These are phyloP conservation scores for Cassiopea xamachana DNA, from an alignment of 30 jellyfish, hydroid and myxozoan genomes.

Conservation along the genomic window DNA sequence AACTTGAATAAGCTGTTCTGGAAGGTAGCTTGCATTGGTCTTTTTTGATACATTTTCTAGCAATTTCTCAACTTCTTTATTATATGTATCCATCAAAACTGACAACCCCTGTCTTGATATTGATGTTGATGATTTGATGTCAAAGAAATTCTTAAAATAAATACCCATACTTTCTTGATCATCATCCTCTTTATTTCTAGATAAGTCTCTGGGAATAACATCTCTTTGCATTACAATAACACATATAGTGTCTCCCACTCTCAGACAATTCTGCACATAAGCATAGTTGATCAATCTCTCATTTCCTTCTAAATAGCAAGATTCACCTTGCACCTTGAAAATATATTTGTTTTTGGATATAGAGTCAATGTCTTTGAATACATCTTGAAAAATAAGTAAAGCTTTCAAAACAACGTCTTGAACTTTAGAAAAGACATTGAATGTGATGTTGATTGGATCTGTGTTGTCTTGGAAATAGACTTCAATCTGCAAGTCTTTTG, in stretches of 20 bases:
- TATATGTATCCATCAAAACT: slow-evolving; percentile 84
- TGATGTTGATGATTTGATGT: slow-evolving; percentile 55
- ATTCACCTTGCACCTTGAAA: slow-evolving; percentile 77
- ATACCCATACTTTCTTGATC: slow-evolving; percentile 76
- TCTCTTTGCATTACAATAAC: slow-evolving; percentile 54
- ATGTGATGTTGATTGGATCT: slow-evolving; percentile 30
- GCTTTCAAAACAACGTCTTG: slow-evolving; percentile 72
- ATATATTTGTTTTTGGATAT: slow-evolving; percentile 75
- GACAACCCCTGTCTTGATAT: slow-evolving; percentile 90
- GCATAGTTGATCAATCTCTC: slow-evolving; percentile 72
- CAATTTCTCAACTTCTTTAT: slow-evolving; percentile 81
- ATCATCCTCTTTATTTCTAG: slow-evolving; percentile 86
- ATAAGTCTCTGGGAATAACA: slow-evolving; percentile 56
- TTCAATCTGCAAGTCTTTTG: slow-evolving; percentile 17
- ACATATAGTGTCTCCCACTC: slow-evolving; percentile 51
- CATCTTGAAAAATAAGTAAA: slow-evolving; percentile 43
- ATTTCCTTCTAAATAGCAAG: slow-evolving; percentile 85
- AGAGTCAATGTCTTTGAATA: slow-evolving; percentile 72
- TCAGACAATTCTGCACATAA: slow-evolving; percentile 79
- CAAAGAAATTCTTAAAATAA: slow-evolving; percentile 83
- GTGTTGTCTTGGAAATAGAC: slow-evolving; percentile 53
- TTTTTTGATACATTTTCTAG: slow-evolving; percentile 65
- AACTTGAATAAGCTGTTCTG: slow-evolving; percentile 83
- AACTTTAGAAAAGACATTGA: slow-evolving; percentile 53
- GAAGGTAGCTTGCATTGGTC: slow-evolving; percentile 59